Evolutionary conservation across 2,888 invertebrate species (phyloP).

Genomic region (Apodemia mormo): DNA sequence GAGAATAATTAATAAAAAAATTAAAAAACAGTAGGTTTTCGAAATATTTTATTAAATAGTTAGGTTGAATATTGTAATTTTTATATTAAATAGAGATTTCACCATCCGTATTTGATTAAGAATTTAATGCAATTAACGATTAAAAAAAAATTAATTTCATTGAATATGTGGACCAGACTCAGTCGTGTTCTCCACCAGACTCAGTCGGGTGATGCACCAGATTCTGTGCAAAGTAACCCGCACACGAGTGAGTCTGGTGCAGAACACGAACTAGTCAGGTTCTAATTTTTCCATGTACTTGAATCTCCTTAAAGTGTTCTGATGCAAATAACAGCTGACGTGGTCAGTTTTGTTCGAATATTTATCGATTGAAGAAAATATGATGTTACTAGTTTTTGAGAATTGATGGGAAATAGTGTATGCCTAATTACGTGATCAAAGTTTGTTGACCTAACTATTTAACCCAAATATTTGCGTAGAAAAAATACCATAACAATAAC

Average conservation of each 20-base stretch:
- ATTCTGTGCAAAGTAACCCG: conserved; percentile 7
- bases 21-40: no score
- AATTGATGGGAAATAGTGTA: conserved; percentile 7
- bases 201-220: conserved; percentile 12
- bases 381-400: conserved; percentile 10
- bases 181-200: no score
- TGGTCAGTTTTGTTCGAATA: conserved; percentile 6
- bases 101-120: no score
- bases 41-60: no score
- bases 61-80: no score
- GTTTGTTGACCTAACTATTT: conserved; percentile 7
- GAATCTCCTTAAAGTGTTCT: conserved; percentile 2
- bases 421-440: conserved; percentile 11
- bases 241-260: conserved; percentile 10
- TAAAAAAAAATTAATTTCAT: no score
- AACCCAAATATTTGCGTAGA: conserved; percentile 7
- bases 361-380: conserved; percentile 3
- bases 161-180: no score
- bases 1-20: no score
- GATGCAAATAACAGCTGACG: conserved; percentile 10
- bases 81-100: no score
- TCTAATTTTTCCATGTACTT: background rate
- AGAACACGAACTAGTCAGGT: conserved; percentile 10
- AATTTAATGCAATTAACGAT: no score
- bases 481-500: conserved; percentile 3